Conservation (phyloP, 1,140 invertebrate species). For the Anoplolepis gracilipes region DNA sequence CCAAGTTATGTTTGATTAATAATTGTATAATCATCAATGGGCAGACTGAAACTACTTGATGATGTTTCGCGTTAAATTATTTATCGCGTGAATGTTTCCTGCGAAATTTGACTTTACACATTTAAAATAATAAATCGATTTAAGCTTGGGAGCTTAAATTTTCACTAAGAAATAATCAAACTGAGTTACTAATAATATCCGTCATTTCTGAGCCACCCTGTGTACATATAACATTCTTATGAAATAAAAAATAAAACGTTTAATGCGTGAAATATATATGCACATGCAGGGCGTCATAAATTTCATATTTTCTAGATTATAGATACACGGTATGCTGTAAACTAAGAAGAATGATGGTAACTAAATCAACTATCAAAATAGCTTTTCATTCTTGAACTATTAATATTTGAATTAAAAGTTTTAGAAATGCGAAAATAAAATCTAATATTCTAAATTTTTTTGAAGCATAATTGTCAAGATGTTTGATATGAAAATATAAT, state of each 20-base stretch:
- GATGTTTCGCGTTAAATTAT: background rate
- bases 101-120: too few relatives aligned
- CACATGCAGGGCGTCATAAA: constrained; percentile 43
- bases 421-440: background rate
- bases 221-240: constrained; percentile 68
- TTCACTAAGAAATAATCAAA: too few relatives aligned
- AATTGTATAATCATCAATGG: background rate
- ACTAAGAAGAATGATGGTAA: constrained; percentile 7
- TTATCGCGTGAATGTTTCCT: background rate
- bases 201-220: constrained; percentile 35
- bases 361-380: background rate
- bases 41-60: background rate
- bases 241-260: constrained; percentile 48
- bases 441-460: background rate
- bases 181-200: background rate
- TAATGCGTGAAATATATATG: constrained; percentile 54
- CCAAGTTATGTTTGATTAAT: constrained; percentile 15
- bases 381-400: background rate
- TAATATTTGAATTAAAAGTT: background rate
- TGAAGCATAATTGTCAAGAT: background rate
- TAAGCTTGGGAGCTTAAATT: too few relatives aligned
- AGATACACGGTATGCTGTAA: background rate
- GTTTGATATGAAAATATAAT: constrained; percentile 17
- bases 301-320: constrained; percentile 1
- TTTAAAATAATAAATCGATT: too few relatives aligned